Conservation (phyloP, 2,888 invertebrate species). For the Lasioglossum zephyrum region DNA sequence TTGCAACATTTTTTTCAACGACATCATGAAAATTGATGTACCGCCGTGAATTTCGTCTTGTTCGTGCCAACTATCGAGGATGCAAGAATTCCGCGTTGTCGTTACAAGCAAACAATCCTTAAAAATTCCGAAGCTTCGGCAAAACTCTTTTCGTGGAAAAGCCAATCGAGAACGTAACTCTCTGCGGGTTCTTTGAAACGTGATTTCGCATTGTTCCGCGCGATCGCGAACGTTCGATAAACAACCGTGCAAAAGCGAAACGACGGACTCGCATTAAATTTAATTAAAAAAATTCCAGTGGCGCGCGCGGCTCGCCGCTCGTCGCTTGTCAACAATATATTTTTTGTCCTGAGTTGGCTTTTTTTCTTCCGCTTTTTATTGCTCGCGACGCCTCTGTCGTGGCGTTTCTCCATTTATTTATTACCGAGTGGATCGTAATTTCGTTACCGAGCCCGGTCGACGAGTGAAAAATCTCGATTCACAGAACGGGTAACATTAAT, state of each 20-base stretch:
- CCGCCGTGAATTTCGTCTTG: no score
- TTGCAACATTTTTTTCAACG: no score
- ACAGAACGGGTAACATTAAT: slow-evolving; percentile 9
- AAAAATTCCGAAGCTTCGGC: background rate
- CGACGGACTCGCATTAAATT: background rate
- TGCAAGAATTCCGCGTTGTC: background rate
- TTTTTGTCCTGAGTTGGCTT: background rate
- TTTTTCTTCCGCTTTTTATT: background rate
- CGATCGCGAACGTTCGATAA: background rate
- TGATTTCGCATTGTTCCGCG: background rate
- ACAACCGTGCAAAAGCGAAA: background rate
- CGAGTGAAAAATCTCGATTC: slow-evolving; percentile 11
- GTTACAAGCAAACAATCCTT: background rate
- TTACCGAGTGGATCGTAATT: slow-evolving; percentile 6
- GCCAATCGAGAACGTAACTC: background rate
- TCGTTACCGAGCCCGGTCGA: slow-evolving; percentile 3
- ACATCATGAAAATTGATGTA: no score
- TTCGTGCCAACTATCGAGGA: no score
- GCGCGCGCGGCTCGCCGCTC: background rate
- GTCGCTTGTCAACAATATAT: background rate
- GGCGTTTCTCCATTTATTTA: slow-evolving; percentile 16
- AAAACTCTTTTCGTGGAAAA: background rate
- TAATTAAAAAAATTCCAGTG: background rate
- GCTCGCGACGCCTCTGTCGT: background rate
- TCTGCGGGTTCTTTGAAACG: background rate